Evolutionary conservation across 2,888 invertebrate genomes (phyloP).

Genomic region (Apeira syringaria): DNA sequence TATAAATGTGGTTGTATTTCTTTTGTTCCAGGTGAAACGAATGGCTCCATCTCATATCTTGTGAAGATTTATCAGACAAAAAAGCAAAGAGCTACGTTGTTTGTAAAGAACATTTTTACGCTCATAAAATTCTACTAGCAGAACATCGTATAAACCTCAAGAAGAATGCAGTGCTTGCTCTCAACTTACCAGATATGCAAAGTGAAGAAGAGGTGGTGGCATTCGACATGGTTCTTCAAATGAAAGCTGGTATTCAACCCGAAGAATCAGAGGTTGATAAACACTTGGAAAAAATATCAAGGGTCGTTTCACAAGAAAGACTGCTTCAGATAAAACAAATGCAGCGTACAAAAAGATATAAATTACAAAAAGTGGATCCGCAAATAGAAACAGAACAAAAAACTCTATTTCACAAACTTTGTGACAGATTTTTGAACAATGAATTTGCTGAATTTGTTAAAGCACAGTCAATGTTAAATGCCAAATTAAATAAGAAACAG

Average conservation of each 20-base stretch:
- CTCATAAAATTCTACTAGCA: constrained; percentile 13
- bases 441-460: constrained; percentile 15
- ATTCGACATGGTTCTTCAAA: constrained; percentile 3
- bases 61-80: constrained; percentile 5
- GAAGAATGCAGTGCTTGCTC: constrained; percentile 33
- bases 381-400: constrained; percentile 7
- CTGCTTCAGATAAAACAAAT: constrained; percentile 6
- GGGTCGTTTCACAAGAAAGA: constrained; percentile 2
- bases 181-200: constrained; percentile 23
- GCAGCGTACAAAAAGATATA: constrained; percentile 1
- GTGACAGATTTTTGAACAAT: constrained; percentile 15
- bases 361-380: constrained; percentile 9
- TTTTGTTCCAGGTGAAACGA: constrained; percentile 3
- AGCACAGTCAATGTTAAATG: neutral
- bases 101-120: constrained; percentile 34
- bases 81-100: constrained; percentile 22
- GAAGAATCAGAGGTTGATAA: neutral
- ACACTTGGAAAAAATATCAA: neutral
- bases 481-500: constrained; percentile 4
- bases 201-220: constrained; percentile 6
- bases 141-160: constrained; percentile 26
- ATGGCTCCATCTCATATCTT: constrained; percentile 22
- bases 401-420: constrained; percentile 16
- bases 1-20: neutral
- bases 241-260: constrained; percentile 9